Evolutionary conservation across 2,888 invertebrate genomes (phyloP), one percentile per base, ranked within the genome.

Genomic region (Ditula angustiorana): DNA sequence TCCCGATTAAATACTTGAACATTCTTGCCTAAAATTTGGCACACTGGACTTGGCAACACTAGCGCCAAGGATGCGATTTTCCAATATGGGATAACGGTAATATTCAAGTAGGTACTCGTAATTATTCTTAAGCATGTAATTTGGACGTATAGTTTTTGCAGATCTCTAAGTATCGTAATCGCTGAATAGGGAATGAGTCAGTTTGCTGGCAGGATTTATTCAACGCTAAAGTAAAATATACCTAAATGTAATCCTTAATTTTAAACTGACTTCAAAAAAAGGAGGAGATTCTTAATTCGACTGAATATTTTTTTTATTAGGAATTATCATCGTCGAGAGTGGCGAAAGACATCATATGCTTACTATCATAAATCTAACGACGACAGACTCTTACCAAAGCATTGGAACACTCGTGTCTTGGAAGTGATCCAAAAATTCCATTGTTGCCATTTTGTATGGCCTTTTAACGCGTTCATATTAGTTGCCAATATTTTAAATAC

Each of bases 401-500:
- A 59, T 24, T 53, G n/a, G 50, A 33, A 57, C 21, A 33, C 8
- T 26, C 13, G 23, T 16, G 13, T 47, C 50, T 64, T 64, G 58
- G 63, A 64, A 52, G 35, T 5, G 52, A 46, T 52, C 63, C 63
- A 64, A 63, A 58, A 58, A 33, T 28, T 13, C 44, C 21, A 56
- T 57, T 59, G 46, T 23, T 47, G 28, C 23, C 13, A 49, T 56
- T 55, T 47, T 23, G 16, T 30, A 30, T 8, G 23, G 7, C 37
- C 44, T 59, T 59, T 53, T 46, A 24, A 52, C 26, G 46, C 33
- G 13, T 58, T 33, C 21, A 41, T 50, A 63, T 46, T 58, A 41
- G 37, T 30, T 62, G 49, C 49, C 62, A 62, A 62, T 53, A 53
- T 26, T 61, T 41, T n/a, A 53, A 61, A 44, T 41, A 62, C 33